phyloP scores from a whole-genome alignment of 2,888 invertebrate genomes.

The Conomelus anceps region DNA sequence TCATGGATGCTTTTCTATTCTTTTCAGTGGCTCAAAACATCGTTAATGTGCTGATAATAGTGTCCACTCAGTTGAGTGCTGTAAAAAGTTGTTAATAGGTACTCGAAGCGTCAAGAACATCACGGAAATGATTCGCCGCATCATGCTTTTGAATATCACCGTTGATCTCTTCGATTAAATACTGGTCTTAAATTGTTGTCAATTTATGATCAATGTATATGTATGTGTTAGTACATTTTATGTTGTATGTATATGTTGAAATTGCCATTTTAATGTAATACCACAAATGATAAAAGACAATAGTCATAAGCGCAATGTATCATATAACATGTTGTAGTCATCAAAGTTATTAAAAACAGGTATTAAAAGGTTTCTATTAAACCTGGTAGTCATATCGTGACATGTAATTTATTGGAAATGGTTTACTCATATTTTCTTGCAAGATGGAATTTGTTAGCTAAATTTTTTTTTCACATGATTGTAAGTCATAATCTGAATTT shows the following conservation, averaged over 20 bases:
- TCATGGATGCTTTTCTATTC: conserved; percentile 36
- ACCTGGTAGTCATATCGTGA: too few relatives aligned
- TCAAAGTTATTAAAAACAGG: too few relatives aligned
- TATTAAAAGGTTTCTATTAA: too few relatives aligned
- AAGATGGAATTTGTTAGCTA: too few relatives aligned
- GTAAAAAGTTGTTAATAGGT: not conserved
- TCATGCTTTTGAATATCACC: not conserved
- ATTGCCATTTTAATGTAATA: not conserved
- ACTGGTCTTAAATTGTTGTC: not conserved
- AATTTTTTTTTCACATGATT: too few relatives aligned
- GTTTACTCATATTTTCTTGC: too few relatives aligned
- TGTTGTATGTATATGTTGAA: not conserved
- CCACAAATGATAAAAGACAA: not conserved
- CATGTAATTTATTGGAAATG: too few relatives aligned
- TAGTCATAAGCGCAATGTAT: not conserved
- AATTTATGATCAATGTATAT: not conserved
- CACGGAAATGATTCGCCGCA: not conserved
- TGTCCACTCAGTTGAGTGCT: not conserved
- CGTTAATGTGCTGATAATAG: conserved; percentile 58
- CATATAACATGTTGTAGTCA: too few relatives aligned
- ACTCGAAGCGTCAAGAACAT: not conserved
- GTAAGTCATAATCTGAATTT: too few relatives aligned
- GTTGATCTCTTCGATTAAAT: not conserved
- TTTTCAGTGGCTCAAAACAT: conserved; percentile 69
- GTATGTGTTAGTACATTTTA: not conserved